These are phyloP conservation scores for Tachysurus fulvidraco DNA, from an alignment of 2,113 vertebrate species.

Conservation along the genomic window DNA sequence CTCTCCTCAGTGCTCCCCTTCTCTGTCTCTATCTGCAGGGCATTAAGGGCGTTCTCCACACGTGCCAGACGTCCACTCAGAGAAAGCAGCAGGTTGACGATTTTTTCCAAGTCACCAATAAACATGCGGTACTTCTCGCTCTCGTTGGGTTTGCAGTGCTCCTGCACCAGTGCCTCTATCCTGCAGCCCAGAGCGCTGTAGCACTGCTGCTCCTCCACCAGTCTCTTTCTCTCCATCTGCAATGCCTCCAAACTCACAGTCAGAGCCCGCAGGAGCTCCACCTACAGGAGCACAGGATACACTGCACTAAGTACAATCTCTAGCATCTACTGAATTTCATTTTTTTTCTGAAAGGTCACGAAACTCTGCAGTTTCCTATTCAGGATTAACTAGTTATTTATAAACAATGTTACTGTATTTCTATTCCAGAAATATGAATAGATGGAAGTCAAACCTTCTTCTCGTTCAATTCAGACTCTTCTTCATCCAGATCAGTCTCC, in stretches of 20 bases:
- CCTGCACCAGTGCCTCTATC: constrained; percentile 80
- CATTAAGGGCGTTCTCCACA: constrained; percentile 80
- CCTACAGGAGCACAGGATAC: constrained; percentile 65
- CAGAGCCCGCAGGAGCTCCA: constrained; percentile 85
- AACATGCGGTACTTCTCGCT: constrained; percentile 95
- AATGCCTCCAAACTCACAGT: constrained; percentile 78
- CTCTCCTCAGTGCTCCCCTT: constrained; percentile 75
- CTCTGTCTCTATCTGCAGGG: constrained; percentile 65
- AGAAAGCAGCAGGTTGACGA: constrained; percentile 93
- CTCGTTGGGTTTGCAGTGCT: constrained; percentile 87
- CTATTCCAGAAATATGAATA: neutral
- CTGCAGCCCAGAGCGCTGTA: constrained; percentile 78
- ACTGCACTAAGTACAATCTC: neutral
- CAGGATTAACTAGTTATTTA: neutral
- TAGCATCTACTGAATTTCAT: neutral
- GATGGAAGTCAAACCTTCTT: constrained; percentile 79
- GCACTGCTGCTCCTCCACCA: constrained; percentile 78
- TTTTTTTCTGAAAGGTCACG: neutral
- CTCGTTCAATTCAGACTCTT: constrained; percentile 80
- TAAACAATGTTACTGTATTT: neutral
- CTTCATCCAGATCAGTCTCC: constrained; percentile 71
- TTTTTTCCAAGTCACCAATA: constrained; percentile 91
- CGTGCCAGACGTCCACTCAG: constrained; percentile 89
- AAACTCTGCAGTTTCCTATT: neutral
- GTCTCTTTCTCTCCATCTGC: constrained; percentile 79